Base-by-base conservation (phyloP, 2,113 vertebrate species). In the Lipophrys pholis region DNA sequence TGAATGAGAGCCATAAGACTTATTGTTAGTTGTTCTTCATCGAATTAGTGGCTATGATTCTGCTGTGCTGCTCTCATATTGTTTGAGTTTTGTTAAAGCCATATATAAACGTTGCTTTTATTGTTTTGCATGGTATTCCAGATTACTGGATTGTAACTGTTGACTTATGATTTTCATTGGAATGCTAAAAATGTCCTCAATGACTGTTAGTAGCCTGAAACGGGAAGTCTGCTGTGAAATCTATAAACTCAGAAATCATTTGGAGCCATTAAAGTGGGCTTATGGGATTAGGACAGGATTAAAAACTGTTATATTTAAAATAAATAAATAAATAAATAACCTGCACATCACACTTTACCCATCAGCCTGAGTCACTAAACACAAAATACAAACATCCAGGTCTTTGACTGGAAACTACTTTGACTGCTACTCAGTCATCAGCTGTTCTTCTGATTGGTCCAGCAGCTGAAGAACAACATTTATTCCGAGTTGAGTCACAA, bases 271-370 rank as follows among this genome's bases (percentile, higher is more conserved):
- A 66, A 67, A 59, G 17, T 0, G 5, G 50, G 54, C 36, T 85
- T 49, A 67, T 52, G 15, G 64, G 81, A 79, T 86, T 81, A 78
- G 48, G 6, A 56, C 11, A 17, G 66, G 69, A 85, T 86, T 76
- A 84, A 41, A 39, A 73, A 45, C 17, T 43, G 54, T 70, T 48
- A 11, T 21, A 65, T 67, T 30, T 30, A 2, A 30, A 30, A 30
- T 2, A 30, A 30, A 30, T 2, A 30, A 30, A 30, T 2, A 30
- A 30, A 30, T 2, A 51, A 80, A 76, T 11, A 61, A 65, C 8
- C 21, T 59, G 51, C 55, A 52, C 52, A 21, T 85, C 61, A 43
- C 17, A 55, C 30, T 60, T 78, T 36, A 38, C 36, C 50, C 21
- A 42, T 14, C 35, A 55, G 60, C 74, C 60, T 6, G 55, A 85